A percentile compares a stretch with the other conserved stretches of the same genome.
Conservation (phyloP, 2,113 vertebrate species). For the Cacatua alba region DNA sequence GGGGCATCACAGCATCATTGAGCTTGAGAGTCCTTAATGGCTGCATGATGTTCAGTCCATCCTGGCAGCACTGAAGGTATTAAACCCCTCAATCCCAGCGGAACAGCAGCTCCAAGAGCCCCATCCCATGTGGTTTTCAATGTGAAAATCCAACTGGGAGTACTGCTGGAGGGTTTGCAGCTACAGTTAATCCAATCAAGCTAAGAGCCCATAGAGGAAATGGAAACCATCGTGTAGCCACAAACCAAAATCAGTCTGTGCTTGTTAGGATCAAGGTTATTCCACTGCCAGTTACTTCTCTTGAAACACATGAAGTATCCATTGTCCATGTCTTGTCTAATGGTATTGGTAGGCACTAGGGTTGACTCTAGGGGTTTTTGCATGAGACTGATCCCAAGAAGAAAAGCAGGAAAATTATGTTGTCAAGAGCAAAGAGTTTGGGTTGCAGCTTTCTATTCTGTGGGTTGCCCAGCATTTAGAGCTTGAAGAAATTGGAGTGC, state of each 20-base stretch:
- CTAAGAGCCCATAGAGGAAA: neutral
- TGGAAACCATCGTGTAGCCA: neutral
- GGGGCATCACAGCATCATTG: neutral
- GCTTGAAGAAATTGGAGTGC: neutral
- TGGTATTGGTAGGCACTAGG: accelerated
- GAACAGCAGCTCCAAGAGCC: neutral
- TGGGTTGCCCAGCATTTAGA: too few relatives aligned
- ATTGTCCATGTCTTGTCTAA: neutral
- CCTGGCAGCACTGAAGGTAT: neutral
- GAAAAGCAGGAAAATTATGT: neutral
- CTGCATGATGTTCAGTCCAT: too few relatives aligned
- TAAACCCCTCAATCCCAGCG: neutral
- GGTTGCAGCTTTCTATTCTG: neutral
- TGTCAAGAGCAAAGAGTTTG: neutral
- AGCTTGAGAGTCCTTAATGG: accelerated
- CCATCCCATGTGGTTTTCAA: neutral
- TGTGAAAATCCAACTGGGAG: neutral
- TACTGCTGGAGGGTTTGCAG: neutral
- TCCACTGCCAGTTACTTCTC: neutral
- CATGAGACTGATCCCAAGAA: neutral
- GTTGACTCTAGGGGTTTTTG: neutral
- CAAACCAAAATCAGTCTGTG: neutral
- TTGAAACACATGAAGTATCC: neutral
- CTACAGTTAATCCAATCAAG: neutral
- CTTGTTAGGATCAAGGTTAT: neutral